Evolutionary conservation across 2,113 vertebrate species (phyloP).

Genomic region (Panurus biarmicus): DNA sequence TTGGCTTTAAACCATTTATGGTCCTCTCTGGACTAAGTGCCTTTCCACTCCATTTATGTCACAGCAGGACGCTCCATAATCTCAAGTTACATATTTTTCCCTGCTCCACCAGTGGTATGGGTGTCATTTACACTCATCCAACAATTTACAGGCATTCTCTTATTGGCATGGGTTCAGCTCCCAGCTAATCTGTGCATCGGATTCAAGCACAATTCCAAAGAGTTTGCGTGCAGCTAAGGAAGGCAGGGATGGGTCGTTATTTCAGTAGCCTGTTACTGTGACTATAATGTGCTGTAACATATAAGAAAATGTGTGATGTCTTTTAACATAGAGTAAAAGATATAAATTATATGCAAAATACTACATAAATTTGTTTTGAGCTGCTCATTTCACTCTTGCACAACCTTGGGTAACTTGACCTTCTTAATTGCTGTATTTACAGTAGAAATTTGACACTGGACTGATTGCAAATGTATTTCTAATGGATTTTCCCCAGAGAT

Average conservation of each 20-base stretch:
- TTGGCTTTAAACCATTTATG: not conserved
- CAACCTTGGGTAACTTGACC: not conserved
- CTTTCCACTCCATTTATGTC: slow-evolving; percentile 42
- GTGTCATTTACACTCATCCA: not conserved
- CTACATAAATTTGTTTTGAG: not conserved
- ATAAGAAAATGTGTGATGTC: not conserved
- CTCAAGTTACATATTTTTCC: slow-evolving; percentile 30
- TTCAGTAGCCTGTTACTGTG: not conserved
- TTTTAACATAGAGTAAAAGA: not conserved
- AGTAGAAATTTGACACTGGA: slow-evolving; percentile 32
- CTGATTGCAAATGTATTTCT: slow-evolving; percentile 42
- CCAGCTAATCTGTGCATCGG: not conserved
- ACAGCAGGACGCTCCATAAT: slow-evolving; percentile 32
- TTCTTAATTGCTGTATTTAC: slow-evolving; percentile 36
- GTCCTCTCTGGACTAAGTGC: not conserved
- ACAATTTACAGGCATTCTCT: not conserved
- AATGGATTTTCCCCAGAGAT: slow-evolving; percentile 33
- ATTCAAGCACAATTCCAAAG: not conserved
- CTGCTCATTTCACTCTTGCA: not conserved
- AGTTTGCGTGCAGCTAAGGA: not conserved
- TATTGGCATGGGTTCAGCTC: not conserved
- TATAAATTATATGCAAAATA: not conserved
- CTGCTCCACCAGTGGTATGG: not conserved
- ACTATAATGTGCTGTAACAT: not conserved
- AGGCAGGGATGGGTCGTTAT: not conserved